Percentiles rank a stretch among this genome's conserved stretches.
Evolutionary conservation across 2,113 vertebrate genomes (phyloP).

Genomic region (Gopherus flavomarginatus): DNA sequence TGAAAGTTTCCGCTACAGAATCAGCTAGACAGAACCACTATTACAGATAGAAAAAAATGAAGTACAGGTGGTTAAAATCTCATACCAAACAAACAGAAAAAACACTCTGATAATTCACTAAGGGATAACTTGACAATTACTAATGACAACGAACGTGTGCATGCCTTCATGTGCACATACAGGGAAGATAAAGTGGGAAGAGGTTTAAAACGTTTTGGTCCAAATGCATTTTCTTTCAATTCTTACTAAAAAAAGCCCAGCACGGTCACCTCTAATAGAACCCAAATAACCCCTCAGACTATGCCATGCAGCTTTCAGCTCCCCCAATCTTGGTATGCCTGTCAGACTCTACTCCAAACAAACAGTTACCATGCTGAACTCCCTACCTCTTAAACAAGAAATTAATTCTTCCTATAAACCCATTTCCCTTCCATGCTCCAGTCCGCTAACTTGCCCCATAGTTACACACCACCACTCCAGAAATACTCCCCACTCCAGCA

Average conservation of each 20-base stretch:
- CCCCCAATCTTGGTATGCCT: background rate
- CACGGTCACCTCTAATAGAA: background rate
- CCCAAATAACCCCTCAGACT: background rate
- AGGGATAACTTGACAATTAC: background rate
- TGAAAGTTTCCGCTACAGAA: background rate
- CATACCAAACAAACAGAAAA: background rate
- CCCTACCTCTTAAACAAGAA: background rate
- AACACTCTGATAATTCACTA: background rate
- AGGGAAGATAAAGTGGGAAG: background rate
- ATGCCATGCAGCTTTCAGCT: background rate
- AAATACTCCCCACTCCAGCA: background rate
- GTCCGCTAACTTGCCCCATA: background rate
- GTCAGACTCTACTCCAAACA: background rate
- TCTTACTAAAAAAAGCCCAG: background rate
- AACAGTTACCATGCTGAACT: background rate
- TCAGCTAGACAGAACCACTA: background rate
- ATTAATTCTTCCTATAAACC: background rate
- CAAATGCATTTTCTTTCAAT: background rate
- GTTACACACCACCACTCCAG: background rate
- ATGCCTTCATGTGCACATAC: background rate
- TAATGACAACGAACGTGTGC: background rate
- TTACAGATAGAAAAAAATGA: background rate
- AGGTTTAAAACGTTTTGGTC: background rate
- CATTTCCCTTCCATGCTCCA: background rate
- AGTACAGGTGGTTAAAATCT: background rate